Conservation (phyloP, 2,888 invertebrate genomes). For the Brenthis ino region DNA sequence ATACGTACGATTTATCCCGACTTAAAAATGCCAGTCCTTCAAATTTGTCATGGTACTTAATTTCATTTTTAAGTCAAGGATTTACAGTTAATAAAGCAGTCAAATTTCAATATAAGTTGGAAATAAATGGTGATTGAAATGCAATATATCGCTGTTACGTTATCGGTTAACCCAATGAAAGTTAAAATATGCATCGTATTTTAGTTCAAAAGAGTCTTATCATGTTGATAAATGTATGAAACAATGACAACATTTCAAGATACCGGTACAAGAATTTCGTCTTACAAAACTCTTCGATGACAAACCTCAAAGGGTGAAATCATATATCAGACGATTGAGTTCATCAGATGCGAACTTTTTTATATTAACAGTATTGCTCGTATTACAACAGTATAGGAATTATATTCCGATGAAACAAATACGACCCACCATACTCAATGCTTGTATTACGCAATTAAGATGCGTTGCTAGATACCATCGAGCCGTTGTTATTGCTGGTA, state of each 20-base stretch:
- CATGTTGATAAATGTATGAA: constrained; percentile 37
- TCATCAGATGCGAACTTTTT: not conserved
- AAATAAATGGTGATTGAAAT: constrained; percentile 34
- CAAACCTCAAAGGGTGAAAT: constrained; percentile 40
- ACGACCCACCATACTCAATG: constrained; percentile 39
- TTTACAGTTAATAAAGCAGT: constrained; percentile 32
- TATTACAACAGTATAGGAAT: constrained; percentile 3
- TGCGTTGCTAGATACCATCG: constrained; percentile 58
- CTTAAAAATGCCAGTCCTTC: constrained; percentile 11
- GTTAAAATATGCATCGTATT: constrained; percentile 35
- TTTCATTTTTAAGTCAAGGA: constrained; percentile 35
- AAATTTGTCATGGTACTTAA: constrained; percentile 25
- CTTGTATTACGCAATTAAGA: constrained; percentile 63
- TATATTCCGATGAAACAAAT: not conserved
- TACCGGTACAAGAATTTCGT: constrained; percentile 33
- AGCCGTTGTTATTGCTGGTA: constrained; percentile 41
- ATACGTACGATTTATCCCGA: not conserved
- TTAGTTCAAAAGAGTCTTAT: constrained; percentile 33
- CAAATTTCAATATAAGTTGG: constrained; percentile 32
- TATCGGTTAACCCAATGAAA: constrained; percentile 37
- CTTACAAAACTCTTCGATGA: constrained; percentile 40
- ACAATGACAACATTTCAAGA: constrained; percentile 34
- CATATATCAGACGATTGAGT: constrained; percentile 31
- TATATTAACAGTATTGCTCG: not conserved
- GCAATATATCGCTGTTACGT: constrained; percentile 34